Base-by-base conservation (phyloP, 2,797 vertebrate genomes). In the Catamblyrhynchus diadema region DNA sequence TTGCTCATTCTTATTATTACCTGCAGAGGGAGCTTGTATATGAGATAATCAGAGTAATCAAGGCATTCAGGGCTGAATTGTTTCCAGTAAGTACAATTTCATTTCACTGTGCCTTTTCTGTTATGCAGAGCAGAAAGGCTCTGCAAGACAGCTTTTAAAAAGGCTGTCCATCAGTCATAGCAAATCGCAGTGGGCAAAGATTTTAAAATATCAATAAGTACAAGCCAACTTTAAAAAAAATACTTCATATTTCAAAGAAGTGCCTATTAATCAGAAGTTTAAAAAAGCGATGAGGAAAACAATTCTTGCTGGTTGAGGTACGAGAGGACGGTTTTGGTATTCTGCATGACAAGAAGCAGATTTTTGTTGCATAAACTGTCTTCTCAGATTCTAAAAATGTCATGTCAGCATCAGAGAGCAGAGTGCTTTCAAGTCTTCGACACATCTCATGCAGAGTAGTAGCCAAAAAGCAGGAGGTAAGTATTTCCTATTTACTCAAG, bases 11-110 rank as follows among this genome's bases (percentile, higher is more conserved):
- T 97, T 97, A 88, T 94, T 97, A 92, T 95, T 98, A 98, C 98
- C 98, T 98, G 98, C 96, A 98, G 98, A 98, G 98, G 98, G 97
- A 98, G 98, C 97, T 97, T 98, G 94, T 95, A 97, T 97, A 97
- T 98, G 95, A 96, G 95, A 93, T 96, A 96, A 97, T 97, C 93
- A 97, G 96, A 96, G 94, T 97, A 97, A 97, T 97, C 90, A 96
- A 96, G 92, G 83, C 96, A 86, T 89, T 97, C 66, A 64, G 87
- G 84, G 62, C 93, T 94, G 96, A 90, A 94, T 91, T 82, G 93
- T 95, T 96, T 83, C 81, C 72, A 80, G 91, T 95, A 96, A 97
- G 90, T 93, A 69, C 54, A 50, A 60, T 95, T 95, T 96, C 72
- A 82, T 92, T 95, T 92, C 71, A 69, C 72, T 70, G 64, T 88